Evolutionary conservation across 1,140 invertebrate species (phyloP).

Genomic region (Solen grandis): DNA sequence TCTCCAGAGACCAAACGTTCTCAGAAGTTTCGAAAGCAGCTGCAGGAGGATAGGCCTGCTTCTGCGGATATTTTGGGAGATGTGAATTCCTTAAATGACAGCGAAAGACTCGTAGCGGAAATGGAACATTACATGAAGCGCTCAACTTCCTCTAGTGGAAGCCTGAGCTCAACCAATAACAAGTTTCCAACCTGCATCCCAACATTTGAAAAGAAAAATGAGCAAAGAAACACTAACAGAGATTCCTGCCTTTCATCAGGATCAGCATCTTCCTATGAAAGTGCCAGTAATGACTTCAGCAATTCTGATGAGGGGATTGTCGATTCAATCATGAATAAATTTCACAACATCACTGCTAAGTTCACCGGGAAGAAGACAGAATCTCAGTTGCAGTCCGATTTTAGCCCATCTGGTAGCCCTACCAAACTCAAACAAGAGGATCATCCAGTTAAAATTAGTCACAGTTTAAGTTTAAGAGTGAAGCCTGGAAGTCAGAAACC

Average conservation of each 20-base stretch:
- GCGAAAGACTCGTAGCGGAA: conserved; percentile 49
- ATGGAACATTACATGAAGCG: conserved; percentile 49
- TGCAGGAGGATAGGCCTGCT: conserved; percentile 37
- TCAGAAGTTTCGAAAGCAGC: background rate
- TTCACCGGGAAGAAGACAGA: conserved; percentile 23
- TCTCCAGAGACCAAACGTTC: conserved; percentile 20
- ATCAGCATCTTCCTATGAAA: conserved; percentile 50
- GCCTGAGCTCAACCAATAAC: conserved; percentile 36
- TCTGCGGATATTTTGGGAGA: conserved; percentile 33
- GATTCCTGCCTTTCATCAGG: conserved; percentile 38
- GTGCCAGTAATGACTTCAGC: conserved; percentile 1
- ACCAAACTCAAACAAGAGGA: conserved; percentile 20
- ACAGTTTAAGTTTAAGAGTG: conserved; percentile 26
- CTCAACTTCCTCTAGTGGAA: conserved; percentile 45
- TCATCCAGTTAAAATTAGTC: conserved; percentile 26
- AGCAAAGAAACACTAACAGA: conserved; percentile 17
- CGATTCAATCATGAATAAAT: conserved; percentile 40
- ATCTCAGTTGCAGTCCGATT: background rate
- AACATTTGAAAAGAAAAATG: conserved; percentile 25
- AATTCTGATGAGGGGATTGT: conserved; percentile 37
- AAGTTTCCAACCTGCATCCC: conserved; percentile 50
- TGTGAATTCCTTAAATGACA: conserved; percentile 33
- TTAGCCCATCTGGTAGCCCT: background rate
- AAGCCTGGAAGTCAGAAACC: conserved; percentile 16
- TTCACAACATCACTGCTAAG: conserved; percentile 30